These are phyloP conservation scores for Apus apus DNA, from an alignment of 2,113 vertebrate genomes.

Conservation along the genomic window DNA sequence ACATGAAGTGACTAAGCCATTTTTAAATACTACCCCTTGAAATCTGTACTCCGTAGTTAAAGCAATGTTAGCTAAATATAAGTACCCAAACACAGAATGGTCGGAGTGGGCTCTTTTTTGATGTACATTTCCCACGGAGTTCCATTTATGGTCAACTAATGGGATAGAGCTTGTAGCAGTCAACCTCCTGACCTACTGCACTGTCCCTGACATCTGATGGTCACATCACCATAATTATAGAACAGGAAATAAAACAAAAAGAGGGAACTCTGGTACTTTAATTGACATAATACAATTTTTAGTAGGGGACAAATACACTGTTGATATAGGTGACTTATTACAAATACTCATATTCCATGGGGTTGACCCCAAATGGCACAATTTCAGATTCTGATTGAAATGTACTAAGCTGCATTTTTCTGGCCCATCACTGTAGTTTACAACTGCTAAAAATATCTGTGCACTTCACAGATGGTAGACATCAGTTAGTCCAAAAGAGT, in stretches of 20 bases:
- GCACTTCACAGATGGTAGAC: background rate
- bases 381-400: conserved; percentile 25
- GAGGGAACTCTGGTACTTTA: background rate
- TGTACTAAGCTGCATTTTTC: background rate
- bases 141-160: background rate
- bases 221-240: background rate
- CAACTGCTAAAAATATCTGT: conserved; percentile 7
- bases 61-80: background rate
- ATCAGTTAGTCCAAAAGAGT: background rate
- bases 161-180: background rate
- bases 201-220: background rate
- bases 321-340: background rate
- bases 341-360: background rate
- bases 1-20: background rate
- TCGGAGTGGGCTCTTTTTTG: background rate
- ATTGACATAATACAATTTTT: background rate
- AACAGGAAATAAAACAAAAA: background rate
- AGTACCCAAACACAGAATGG: background rate
- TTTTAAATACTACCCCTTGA: background rate
- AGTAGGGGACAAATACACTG: background rate
- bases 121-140: background rate
- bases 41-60: background rate
- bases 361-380: background rate
- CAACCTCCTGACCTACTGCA: background rate
- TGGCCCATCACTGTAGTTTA: background rate